These are phyloP conservation scores for Herpetotheres cachinnans DNA, from an alignment of 2,113 vertebrate genomes.

Conservation along the genomic window DNA sequence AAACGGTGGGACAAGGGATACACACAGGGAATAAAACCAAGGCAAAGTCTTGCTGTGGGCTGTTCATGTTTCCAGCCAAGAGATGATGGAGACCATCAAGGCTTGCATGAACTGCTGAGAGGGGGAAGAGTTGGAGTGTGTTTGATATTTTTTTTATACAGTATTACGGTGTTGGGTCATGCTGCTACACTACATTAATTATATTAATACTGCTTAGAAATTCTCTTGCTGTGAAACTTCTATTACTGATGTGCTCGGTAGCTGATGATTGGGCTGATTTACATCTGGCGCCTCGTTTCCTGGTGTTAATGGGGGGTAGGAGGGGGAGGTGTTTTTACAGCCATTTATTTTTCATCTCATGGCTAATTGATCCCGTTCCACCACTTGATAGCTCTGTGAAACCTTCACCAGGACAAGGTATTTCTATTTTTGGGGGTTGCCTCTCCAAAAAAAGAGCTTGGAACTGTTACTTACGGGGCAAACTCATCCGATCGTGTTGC, in stretches of 20 bases:
- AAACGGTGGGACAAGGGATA: neutral
- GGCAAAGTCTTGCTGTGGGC: neutral
- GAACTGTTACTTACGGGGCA: neutral
- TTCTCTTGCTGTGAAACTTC: constrained; percentile 4
- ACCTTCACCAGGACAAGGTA: neutral
- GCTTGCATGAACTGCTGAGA: neutral
- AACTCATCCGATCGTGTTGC: neutral
- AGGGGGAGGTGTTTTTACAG: neutral
- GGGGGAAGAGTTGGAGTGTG: neutral
- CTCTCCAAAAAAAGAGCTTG: neutral
- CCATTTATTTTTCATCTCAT: constrained; percentile 44
- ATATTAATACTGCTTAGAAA: neutral
- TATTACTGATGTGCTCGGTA: neutral
- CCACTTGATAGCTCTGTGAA: neutral
- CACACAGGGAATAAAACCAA: neutral
- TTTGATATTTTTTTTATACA: neutral
- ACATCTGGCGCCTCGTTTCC: constrained; percentile 23
- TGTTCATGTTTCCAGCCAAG: neutral
- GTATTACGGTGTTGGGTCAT: neutral
- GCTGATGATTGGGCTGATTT: neutral
- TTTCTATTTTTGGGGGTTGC: neutral
- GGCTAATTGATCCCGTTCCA: constrained; percentile 17
- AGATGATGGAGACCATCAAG: neutral
- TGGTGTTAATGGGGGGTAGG: neutral
- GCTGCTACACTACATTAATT: constrained; percentile 26